phyloP scores from a whole-genome alignment of 2,113 vertebrate species.

The Acrocephalus kingi region DNA sequence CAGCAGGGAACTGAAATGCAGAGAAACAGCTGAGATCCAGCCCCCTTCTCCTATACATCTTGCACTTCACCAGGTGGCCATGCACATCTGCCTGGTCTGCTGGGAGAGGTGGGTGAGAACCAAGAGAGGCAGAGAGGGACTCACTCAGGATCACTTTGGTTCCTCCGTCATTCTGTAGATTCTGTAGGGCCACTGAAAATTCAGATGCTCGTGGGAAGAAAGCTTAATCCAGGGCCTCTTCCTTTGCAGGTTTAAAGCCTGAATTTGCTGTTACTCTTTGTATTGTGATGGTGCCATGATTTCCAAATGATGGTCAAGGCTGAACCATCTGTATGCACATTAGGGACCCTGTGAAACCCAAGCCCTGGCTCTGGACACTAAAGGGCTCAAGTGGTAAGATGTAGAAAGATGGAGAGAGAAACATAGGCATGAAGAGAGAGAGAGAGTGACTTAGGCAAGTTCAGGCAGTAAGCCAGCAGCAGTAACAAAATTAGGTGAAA shows the following conservation, averaged over 20 bases:
- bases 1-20: background rate
- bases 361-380: background rate
- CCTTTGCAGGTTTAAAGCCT: background rate
- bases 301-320: background rate
- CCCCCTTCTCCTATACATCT: background rate
- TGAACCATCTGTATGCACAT: background rate
- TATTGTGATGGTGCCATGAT: background rate
- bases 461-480: background rate
- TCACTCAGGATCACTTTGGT: background rate
- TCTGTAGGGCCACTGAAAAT: background rate
- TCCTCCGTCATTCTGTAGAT: background rate
- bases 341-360: background rate
- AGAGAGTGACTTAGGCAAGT: background rate
- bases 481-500: background rate
- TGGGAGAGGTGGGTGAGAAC: background rate
- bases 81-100: background rate
- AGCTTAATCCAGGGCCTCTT: background rate
- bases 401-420: background rate
- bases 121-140: background rate
- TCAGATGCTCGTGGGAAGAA: background rate
- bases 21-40: background rate
- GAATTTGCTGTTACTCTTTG: background rate
- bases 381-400: background rate
- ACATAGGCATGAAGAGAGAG: background rate
- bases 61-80: rapidly evolving